Evolutionary conservation across 2,797 vertebrate genomes (phyloP), one percentile per base, ranked within the genome.

Genomic region (Peromyscus eremicus): DNA sequence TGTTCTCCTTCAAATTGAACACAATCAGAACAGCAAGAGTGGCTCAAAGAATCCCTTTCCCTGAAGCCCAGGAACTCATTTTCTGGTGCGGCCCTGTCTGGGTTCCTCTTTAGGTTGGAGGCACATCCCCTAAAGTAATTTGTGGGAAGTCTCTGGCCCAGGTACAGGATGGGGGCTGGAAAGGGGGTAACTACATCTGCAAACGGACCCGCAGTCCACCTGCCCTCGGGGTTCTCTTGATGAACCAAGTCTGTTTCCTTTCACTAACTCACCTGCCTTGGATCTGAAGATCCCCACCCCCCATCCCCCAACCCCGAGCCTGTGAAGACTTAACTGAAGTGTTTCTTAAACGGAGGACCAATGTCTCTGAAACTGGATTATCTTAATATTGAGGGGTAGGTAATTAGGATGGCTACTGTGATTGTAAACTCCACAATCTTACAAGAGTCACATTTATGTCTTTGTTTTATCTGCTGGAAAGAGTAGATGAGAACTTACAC

Each of bases 401-500:
- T 32, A 27, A 4, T 83, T 57, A 79, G 60, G 55, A 37, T 5
- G 62, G 12, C 8, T 60, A 19, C 16, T 37, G 19, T 66, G 83
- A 75, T 49, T 5, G 34, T 40, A 82, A 94, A 73, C 8, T 13
- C 68, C 19, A 6, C 9, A 19, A n/a, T 81, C 52, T 68, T 52
- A 3, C 27, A 21, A 91, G 32, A 70, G 57, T 32, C n/a, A 5
- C 66, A 43, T 85, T 37, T 29, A 3, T 27, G 85, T 40, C 34
- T 93, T 19, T 46, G 49, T 32, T 57, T 77, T 86, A 81, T 34
- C 52, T 34, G 89, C 37, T 92, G 62, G 89, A 92, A 89, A 92
- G n/a, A 73, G 71, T 10, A 17, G 25, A 60, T 62, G 43, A 96
- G 83, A 95, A 43, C 46, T 21, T 84, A 68, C 37, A 52, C 84